These are phyloP conservation scores for Theodoxus fluviatilis DNA, from an alignment of 2,888 invertebrate species.

Conservation along the genomic window DNA sequence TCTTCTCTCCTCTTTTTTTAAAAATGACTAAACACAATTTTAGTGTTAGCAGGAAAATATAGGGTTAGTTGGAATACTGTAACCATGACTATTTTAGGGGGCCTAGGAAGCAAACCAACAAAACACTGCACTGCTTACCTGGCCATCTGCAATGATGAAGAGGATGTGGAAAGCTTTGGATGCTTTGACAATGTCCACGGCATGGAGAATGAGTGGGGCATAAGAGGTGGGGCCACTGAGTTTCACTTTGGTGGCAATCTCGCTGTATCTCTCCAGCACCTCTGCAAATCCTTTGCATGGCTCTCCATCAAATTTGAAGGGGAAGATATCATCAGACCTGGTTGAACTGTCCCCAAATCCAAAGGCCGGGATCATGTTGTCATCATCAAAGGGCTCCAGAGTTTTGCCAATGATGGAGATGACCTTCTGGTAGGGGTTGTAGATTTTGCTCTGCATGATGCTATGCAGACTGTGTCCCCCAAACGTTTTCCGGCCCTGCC, in stretches of 20 bases:
- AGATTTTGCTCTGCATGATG: conserved; percentile 54
- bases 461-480: conserved; percentile 65
- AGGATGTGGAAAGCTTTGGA: too few species aligned
- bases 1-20: too few species aligned
- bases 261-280: conserved; percentile 65
- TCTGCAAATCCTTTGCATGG: conserved; percentile 56
- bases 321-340: conserved; percentile 55
- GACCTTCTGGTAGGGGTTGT: conserved; percentile 68
- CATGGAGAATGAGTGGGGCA: conserved; percentile 67
- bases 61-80: too few species aligned
- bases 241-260: conserved; percentile 63
- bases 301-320: conserved; percentile 42
- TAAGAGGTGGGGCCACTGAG: conserved; percentile 69
- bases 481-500: conserved; percentile 69
- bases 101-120: too few species aligned
- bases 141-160: too few species aligned
- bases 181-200: conserved; percentile 67
- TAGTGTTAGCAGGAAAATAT: too few species aligned
- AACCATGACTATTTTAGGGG: too few species aligned
- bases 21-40: too few species aligned
- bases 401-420: conserved; percentile 61
- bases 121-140: too few species aligned
- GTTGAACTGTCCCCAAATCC: conserved; percentile 63
- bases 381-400: conserved; percentile 58
- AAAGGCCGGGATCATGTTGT: conserved; percentile 58